Base-by-base conservation (phyloP, 2,888 invertebrate genomes). In the Theretra japonica region DNA sequence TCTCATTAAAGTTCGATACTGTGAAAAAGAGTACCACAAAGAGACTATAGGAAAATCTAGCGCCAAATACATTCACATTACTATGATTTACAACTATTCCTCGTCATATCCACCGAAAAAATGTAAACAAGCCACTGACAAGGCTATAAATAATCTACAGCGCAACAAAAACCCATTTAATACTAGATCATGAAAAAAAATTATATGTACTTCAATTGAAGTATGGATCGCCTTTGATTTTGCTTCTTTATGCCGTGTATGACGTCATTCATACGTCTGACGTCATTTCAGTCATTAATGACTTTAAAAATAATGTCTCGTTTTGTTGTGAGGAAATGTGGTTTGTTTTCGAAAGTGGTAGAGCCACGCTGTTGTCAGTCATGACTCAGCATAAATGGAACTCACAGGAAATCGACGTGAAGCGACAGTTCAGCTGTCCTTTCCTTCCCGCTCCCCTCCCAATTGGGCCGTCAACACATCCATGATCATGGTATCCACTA, bases 71-170 rank as follows among this genome's bases (percentile, higher is more conserved):
- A 23, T 41, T 21, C 33, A 62, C 23, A 65, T 65, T 65, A 65
- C 23, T 25, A 65, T 65, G 48, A 65, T 17, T 48, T 65, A 65
- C 65, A 48, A 65, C 48, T 23, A 41, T 53, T 53, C 19, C 53
- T 2, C 21, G 11, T 23, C 48, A 60, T 15, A 41, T 65, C 23
- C 17, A 65, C 23, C 23, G 23, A 23, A 65, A 65, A 65, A 65
- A 65, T 23, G 17, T 65, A 65, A 65, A 65, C 48, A 65, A 65
- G 19, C n/a, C 21, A 62, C 65, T 65, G 65, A 65, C 62, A 65
- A 48, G 65, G 23, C 5, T 65, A 65, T 23, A 65, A 48, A 62
- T 62, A 33, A 65, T 23, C 6, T 21, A 23, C 41, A 65, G 41
- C 65, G 48, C 21, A 48, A 65, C 65, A 65, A 48, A 65, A 65